Percentiles rank a stretch among this genome's conserved stretches.
Conservation (phyloP, 2,113 vertebrate species). For the Hymenochirus boettgeri region DNA sequence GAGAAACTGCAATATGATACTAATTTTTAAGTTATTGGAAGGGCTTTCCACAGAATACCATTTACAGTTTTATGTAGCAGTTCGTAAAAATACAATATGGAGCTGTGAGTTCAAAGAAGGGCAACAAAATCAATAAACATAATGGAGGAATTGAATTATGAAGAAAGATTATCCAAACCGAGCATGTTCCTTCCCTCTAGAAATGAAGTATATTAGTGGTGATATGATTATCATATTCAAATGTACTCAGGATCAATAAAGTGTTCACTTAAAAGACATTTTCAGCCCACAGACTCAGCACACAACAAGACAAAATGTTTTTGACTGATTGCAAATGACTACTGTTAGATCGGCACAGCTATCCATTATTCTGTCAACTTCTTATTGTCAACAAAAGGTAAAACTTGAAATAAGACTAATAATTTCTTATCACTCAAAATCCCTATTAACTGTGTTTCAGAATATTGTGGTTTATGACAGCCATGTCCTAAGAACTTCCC, state of each 20-base stretch:
- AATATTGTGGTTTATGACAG: too few species aligned
- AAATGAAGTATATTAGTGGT: not conserved
- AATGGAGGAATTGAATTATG: not conserved
- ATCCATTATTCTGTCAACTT: too few species aligned
- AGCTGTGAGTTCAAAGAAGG: not conserved
- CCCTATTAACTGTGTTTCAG: too few species aligned
- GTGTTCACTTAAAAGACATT: not conserved
- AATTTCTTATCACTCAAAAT: too few species aligned
- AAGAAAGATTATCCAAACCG: not conserved
- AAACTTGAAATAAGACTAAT: too few species aligned
- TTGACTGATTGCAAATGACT: too few species aligned
- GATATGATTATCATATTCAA: slow-evolving; percentile 1
- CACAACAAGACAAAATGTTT: too few species aligned
- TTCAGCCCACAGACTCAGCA: too few species aligned
- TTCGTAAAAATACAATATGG: not conserved
- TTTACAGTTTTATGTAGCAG: not conserved
- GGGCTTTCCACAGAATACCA: not conserved
- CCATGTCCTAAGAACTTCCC: too few species aligned
- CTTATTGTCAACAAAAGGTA: too few species aligned
- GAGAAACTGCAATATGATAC: not conserved
- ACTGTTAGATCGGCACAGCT: too few species aligned
- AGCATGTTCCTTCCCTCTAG: not conserved
- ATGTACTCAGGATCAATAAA: not conserved
- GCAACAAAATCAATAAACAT: not conserved
- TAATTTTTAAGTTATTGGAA: not conserved